phyloP scores from a whole-genome alignment of 1,140 invertebrate species.

The Alviniconcha marisindica region DNA sequence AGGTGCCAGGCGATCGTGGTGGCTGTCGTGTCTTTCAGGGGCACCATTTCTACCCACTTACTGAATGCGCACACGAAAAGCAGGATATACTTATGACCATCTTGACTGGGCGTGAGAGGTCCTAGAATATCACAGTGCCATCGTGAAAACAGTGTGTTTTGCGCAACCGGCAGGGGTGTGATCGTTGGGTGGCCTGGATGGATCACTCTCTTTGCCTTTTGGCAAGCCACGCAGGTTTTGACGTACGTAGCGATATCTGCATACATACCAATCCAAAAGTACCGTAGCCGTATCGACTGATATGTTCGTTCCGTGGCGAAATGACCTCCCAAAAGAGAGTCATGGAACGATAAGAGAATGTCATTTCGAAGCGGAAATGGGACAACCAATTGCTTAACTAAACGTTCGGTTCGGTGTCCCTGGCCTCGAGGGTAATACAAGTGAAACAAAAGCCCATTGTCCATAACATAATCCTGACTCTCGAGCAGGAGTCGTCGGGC shows the following conservation, averaged over 20 bases:
- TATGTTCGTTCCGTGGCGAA: not conserved
- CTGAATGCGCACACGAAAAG: not conserved
- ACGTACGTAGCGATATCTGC: not conserved
- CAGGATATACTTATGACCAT: not conserved
- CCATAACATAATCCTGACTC: not conserved
- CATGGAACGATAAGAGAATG: not conserved
- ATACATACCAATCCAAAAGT: slow-evolving; percentile 2
- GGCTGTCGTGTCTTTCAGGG: not conserved
- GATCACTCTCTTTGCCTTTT: not conserved
- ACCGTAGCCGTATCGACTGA: not conserved
- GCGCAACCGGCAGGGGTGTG: not conserved
- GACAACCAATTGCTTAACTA: not conserved
- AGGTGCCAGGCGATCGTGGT: not conserved
- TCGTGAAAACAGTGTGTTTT: not conserved
- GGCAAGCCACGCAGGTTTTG: slow-evolving; percentile 3
- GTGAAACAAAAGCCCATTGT: not conserved
- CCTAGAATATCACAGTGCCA: slow-evolving; percentile 14
- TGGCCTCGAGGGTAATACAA: not conserved
- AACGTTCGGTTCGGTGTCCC: not conserved
- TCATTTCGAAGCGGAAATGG: not conserved
- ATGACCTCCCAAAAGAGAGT: not conserved
- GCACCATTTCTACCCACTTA: slow-evolving; percentile 1
- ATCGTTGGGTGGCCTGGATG: not conserved
- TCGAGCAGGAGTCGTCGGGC: not conserved
- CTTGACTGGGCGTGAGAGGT: not conserved